A percentile compares a stretch with the other conserved stretches of the same genome.
These are phyloP conservation scores for Metacarcinus magister DNA, from an alignment of 2,888 invertebrate genomes.

Conservation along the genomic window DNA sequence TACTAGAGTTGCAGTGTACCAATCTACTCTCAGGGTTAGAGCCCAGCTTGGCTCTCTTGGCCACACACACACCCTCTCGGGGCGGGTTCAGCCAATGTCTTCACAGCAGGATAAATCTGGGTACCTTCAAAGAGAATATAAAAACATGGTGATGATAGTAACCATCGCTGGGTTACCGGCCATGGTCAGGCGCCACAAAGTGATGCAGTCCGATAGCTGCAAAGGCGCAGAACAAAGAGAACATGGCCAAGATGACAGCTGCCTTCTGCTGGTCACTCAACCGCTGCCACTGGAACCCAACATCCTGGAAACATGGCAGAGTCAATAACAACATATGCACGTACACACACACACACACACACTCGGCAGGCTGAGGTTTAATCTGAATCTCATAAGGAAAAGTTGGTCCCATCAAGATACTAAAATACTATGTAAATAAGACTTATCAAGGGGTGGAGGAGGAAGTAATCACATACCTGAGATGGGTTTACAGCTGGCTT, in stretches of 20 bases:
- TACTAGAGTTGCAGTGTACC: conserved; percentile 68
- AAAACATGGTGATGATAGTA: conserved; percentile 8
- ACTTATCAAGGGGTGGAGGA: neutral
- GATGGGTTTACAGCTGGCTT: conserved; percentile 76
- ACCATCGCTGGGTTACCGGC: conserved; percentile 77
- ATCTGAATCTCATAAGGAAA: neutral
- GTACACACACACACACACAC: neutral
- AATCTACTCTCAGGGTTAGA: conserved; percentile 64
- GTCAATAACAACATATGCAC: conserved; percentile 45
- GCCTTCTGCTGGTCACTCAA: conserved; percentile 88
- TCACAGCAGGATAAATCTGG: conserved; percentile 43
- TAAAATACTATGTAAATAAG: neutral
- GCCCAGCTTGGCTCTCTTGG: conserved; percentile 13
- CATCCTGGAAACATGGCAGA: conserved; percentile 69
- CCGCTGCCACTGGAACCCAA: conserved; percentile 84
- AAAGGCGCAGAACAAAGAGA: conserved; percentile 84
- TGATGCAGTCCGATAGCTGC: conserved; percentile 76
- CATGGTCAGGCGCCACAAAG: conserved; percentile 71
- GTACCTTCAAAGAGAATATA: conserved; percentile 44
- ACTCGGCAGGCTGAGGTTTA: neutral
- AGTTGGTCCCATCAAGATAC: too few species aligned
- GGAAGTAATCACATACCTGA: conserved; percentile 59
- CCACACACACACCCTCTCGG: neutral
- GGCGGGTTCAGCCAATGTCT: conserved; percentile 42
- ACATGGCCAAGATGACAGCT: conserved; percentile 87